Conservation (phyloP, 1,140 invertebrate genomes). For the Coenobita brevimanus region DNA sequence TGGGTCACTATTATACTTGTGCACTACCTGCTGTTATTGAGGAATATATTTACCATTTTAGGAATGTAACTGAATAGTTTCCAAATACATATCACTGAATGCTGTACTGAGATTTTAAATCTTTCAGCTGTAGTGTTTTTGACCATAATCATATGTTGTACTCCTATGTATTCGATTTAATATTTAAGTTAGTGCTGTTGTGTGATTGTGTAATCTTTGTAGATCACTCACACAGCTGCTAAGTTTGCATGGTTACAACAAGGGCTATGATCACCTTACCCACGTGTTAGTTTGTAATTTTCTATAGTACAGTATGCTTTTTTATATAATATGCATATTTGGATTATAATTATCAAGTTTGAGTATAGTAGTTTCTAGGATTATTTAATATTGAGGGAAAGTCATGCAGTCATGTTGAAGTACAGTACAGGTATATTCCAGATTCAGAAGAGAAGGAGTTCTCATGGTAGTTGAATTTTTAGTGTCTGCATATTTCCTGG, state of each 20-base stretch:
- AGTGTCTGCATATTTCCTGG: no score
- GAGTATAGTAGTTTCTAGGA: no score
- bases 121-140: conserved; percentile 56
- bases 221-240: conserved; percentile 21
- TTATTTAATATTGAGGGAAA: background rate
- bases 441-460: no score
- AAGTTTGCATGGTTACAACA: conserved; percentile 52
- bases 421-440: no score
- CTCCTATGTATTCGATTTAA: conserved; percentile 33
- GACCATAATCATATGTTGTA: conserved; percentile 52
- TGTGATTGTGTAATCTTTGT: conserved; percentile 36
- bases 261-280: conserved; percentile 28
- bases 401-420: background rate
- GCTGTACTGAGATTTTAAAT: conserved; percentile 49
- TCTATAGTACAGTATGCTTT: conserved; percentile 24
- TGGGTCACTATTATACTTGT: conserved; percentile 51
- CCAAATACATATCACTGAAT: conserved; percentile 65
- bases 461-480: no score
- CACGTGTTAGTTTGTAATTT: conserved; percentile 39
- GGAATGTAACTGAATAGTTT: conserved; percentile 37
- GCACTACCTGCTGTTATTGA: conserved; percentile 59
- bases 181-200: conserved; percentile 37
- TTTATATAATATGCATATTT: conserved; percentile 42
- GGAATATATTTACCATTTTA: conserved; percentile 32
- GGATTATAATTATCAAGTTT: conserved; percentile 37